These are phyloP conservation scores for Brachymystax lenok DNA, from an alignment of 2,797 vertebrate species.

Conservation along the genomic window DNA sequence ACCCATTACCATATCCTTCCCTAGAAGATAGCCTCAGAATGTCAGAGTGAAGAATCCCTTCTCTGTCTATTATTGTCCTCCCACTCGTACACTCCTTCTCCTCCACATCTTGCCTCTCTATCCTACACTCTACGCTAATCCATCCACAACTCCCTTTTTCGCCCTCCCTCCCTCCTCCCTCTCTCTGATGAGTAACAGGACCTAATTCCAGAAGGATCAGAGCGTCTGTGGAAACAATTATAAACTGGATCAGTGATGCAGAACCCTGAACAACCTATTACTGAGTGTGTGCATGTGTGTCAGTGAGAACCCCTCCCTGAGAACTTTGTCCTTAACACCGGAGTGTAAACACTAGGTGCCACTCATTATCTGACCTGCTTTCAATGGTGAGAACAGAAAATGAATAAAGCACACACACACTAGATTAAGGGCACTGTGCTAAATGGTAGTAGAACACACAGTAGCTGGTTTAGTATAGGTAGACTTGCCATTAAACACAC, in stretches of 20 bases:
- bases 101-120: not conserved
- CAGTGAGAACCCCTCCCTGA: not conserved
- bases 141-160: not conserved
- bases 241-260: slow-evolving; percentile 5
- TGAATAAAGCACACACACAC: not conserved
- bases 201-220: slow-evolving; percentile 3
- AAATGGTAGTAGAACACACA: slow-evolving; percentile 14
- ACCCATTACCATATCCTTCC: no score
- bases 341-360: slow-evolving; percentile 11
- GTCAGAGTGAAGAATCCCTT: not conserved
- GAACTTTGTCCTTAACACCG: slow-evolving; percentile 12
- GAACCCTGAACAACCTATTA: not conserved
- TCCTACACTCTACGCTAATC: not conserved
- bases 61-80: not conserved
- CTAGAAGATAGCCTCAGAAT: no score
- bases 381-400: not conserved
- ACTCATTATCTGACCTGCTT: not conserved
- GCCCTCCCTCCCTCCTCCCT: not conserved
- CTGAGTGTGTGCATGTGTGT: not conserved
- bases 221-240: slow-evolving; percentile 9
- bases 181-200: not conserved
- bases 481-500: slow-evolving; percentile 55
- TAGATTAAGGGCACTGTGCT: not conserved
- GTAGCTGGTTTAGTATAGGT: not conserved
- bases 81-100: not conserved